A percentile compares a stretch with the other conserved stretches of the same genome.
These are phyloP conservation scores for Tromatobia lineatoria DNA, from an alignment of 2,888 invertebrate genomes.

Conservation along the genomic window DNA sequence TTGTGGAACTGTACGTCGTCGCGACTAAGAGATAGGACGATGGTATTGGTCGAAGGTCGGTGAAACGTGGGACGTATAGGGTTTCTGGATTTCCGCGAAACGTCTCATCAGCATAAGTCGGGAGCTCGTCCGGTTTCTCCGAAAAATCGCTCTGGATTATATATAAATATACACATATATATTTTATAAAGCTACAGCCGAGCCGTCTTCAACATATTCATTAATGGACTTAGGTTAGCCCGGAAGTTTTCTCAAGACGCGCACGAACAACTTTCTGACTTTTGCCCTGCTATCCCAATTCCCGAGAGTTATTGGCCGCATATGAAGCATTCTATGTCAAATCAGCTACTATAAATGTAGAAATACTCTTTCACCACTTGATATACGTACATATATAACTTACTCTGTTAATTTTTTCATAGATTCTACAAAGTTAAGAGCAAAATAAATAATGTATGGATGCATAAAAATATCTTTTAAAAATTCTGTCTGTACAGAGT, in stretches of 20 bases:
- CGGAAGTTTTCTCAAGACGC: constrained; percentile 57
- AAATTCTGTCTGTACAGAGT: no score
- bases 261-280: constrained; percentile 52
- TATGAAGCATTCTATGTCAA: no score
- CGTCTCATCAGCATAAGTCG: constrained; percentile 32
- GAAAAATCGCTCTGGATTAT: not conserved
- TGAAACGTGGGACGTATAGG: constrained; percentile 43
- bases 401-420: no score
- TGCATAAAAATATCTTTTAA: no score
- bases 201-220: constrained; percentile 38
- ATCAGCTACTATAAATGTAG: no score
- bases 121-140: constrained; percentile 18
- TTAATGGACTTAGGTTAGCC: constrained; percentile 45
- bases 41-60: not conserved
- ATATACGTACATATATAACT: no score
- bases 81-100: constrained; percentile 34
- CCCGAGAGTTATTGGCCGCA: constrained; percentile 25
- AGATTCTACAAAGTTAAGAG: no score
- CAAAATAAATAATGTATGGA: no score
- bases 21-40: not conserved
- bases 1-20: constrained; percentile 34
- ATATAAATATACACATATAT: not conserved
- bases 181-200: not conserved
- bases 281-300: constrained; percentile 50
- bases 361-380: no score